Conservation (phyloP, 2,113 vertebrate species). For the Coptodon rendalli region DNA sequence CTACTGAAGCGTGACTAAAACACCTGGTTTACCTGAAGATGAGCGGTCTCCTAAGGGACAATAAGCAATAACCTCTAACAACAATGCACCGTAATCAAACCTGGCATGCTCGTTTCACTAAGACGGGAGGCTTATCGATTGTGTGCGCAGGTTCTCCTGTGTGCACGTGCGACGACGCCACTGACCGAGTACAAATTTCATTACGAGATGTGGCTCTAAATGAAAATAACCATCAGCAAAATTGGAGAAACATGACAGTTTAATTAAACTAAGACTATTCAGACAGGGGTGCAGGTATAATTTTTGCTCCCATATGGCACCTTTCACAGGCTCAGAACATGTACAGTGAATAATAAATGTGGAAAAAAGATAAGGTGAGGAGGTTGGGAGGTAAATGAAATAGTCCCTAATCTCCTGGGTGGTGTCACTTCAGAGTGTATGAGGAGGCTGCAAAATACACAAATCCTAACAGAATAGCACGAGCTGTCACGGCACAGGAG, state of each 20-base stretch:
- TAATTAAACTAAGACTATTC: slow-evolving; percentile 51
- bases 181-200: slow-evolving; percentile 6
- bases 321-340: background rate
- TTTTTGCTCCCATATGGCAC: slow-evolving; percentile 23
- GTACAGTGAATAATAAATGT: background rate
- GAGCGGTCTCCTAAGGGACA: background rate
- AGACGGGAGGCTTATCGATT: background rate
- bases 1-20: background rate
- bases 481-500: background rate
- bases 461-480: background rate
- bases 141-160: background rate
- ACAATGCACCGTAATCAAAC: background rate
- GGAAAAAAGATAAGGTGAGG: background rate
- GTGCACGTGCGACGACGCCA: background rate
- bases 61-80: background rate
- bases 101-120: background rate
- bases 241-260: slow-evolving; percentile 48
- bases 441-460: background rate
- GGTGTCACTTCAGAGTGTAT: background rate
- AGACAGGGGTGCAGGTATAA: background rate
- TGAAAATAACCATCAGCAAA: slow-evolving; percentile 47
- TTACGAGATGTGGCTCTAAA: slow-evolving; percentile 2
- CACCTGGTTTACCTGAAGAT: background rate
- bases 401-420: slow-evolving; percentile 3
- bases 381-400: background rate